phyloP scores from a whole-genome alignment of 2,797 vertebrate species.

The Poeciliopsis infans region DNA sequence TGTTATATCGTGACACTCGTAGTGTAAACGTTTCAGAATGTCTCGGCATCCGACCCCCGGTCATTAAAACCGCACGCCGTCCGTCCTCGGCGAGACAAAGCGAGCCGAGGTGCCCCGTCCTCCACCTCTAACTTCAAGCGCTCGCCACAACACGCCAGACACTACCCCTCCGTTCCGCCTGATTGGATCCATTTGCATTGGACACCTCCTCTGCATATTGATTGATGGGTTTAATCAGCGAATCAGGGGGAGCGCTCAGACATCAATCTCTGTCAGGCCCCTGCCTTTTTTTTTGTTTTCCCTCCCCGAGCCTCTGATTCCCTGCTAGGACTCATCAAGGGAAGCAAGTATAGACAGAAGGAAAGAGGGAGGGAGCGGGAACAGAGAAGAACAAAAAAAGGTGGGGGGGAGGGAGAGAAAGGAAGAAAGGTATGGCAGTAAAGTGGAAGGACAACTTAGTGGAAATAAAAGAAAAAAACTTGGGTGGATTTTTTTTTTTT shows the following conservation, averaged over 20 bases:
- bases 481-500: conserved; percentile 68
- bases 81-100: conserved; percentile 56
- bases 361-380: conserved; percentile 49
- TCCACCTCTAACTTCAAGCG: conserved; percentile 79
- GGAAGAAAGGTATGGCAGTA: conserved; percentile 44
- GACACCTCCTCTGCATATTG: conserved; percentile 98
- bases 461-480: conserved; percentile 68
- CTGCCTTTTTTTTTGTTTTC: conserved; percentile 73
- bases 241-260: conserved; percentile 93
- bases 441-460: conserved; percentile 53
- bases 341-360: conserved; percentile 79
- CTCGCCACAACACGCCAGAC: conserved; percentile 80
- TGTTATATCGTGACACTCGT: conserved; percentile 30
- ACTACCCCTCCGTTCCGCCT: conserved; percentile 85
- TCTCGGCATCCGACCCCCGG: background rate
- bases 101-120: conserved; percentile 69
- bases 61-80: conserved; percentile 15
- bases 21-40: conserved; percentile 34
- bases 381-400: conserved; percentile 30
- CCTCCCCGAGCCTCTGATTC: conserved; percentile 73
- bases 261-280: conserved; percentile 91
- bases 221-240: conserved; percentile 99
- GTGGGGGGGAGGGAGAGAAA: conserved; percentile 12
- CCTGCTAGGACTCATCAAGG: conserved; percentile 84
- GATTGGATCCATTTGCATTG: conserved; percentile 95